Percentiles rank a stretch among this genome's conserved stretches.
Conservation (phyloP, 2,113 vertebrate genomes). For the Malurus alboscapulatus region DNA sequence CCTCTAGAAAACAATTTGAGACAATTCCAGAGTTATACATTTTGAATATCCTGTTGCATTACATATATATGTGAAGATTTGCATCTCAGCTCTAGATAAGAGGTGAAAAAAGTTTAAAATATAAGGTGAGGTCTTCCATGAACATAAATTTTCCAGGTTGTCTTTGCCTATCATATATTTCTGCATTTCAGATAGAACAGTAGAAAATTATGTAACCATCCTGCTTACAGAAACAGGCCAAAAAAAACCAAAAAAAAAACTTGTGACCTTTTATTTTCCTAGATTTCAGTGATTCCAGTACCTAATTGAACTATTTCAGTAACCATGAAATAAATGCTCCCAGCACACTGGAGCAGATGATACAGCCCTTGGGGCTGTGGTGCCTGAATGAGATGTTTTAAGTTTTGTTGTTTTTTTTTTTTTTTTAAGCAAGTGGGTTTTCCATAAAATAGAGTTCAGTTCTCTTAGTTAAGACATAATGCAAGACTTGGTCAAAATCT, state of each 20-base stretch:
- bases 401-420: too few species aligned
- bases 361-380: not conserved
- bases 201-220: not conserved
- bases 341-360: not conserved
- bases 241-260: not conserved
- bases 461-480: not conserved
- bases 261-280: not conserved
- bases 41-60: not conserved
- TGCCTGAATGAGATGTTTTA: not conserved
- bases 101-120: rapidly evolving
- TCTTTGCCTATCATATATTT: not conserved
- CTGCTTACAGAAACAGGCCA: not conserved
- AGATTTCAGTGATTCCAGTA: not conserved
- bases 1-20: not conserved
- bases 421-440: not conserved
- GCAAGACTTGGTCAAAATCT: not conserved
- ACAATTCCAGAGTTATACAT: not conserved
- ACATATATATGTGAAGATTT: not conserved
- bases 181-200: not conserved
- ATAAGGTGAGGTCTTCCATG: not conserved
- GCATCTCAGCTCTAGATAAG: not conserved
- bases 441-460: not conserved
- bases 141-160: not conserved
- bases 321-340: not conserved
- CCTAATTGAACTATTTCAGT: not conserved